These are phyloP conservation scores for Bufo bufo DNA, from an alignment of 2,113 vertebrate species.

Conservation along the genomic window DNA sequence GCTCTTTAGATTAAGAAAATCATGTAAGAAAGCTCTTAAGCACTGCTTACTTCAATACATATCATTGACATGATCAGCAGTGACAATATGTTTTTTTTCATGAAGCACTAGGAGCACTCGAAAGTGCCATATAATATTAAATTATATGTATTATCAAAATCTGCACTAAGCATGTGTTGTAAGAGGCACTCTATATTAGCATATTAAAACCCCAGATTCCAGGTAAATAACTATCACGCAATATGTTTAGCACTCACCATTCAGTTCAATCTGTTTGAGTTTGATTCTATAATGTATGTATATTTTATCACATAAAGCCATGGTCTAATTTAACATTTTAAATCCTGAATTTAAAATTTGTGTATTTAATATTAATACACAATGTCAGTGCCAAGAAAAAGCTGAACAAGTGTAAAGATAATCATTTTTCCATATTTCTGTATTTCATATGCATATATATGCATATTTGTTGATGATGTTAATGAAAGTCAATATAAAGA, in stretches of 20 bases:
- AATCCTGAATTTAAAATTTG: not conserved
- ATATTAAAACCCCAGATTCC: not conserved
- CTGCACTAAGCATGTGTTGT: not conserved
- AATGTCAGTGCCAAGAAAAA: too few species aligned
- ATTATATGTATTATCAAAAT: not conserved
- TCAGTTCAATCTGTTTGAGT: not conserved
- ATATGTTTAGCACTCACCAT: not conserved
- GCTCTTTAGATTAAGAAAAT: constrained; percentile 66
- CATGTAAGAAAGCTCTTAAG: constrained; percentile 21
- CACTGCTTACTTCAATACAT: not conserved
- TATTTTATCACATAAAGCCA: not conserved
- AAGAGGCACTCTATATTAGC: not conserved
- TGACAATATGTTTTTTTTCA: constrained; percentile 8
- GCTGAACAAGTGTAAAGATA: not conserved
- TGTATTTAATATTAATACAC: too few species aligned
- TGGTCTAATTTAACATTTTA: not conserved
- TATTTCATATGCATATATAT: not conserved
- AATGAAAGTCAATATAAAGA: too few species aligned
- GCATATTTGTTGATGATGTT: too few species aligned
- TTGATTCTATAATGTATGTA: not conserved
- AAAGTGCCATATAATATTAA: not conserved
- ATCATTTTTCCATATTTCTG: not conserved
- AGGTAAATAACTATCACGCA: not conserved
- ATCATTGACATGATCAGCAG: constrained; percentile 26
- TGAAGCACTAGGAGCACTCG: not conserved